Evolutionary conservation across 2,797 vertebrate genomes (phyloP), one percentile per base, ranked within the genome.

Genomic region (Acomys russatus): DNA sequence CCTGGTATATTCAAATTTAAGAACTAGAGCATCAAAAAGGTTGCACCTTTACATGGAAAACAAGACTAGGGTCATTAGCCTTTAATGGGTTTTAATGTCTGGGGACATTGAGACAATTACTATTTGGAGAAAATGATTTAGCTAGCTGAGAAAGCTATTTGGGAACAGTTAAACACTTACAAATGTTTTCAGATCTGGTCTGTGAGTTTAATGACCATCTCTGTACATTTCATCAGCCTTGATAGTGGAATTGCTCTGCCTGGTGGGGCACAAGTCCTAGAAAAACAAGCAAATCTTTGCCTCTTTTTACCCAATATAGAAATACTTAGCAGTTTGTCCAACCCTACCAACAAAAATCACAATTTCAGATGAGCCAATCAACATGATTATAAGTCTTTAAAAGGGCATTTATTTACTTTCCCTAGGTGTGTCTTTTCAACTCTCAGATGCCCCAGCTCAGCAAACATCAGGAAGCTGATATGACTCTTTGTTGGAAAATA

Each of bases 11-110:
- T 83, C 61, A 90, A 94, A 68, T 85, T 88, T 92, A 96, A 95
- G 74, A 61, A 18, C 68, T 94, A 83, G 64, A 92, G 44, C 74
- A 91, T 90, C 33, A 76, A 86, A 95, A 92, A 94, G 61, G 61
- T 97, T 95, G 92, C 51, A 96, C 90, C 83, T 97, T 93, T 94
- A 95, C n/a, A 96, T 68, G 92, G 80, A 97, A 95, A 97, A 94
- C 68, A 95, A 96, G 90, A 63, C 35, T 94, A 97, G 96, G 93
- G 68, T 92, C 94, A 96, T 97, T 98, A 97, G 78, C 78, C 56
- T 94, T 97, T 92, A 97, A 97, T 95, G 92, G 93, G 73, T 95
- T 94, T 93, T 96, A 97, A 96, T 97, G 92, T 97, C 95, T 95
- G 88, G 95, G 90, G 96, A 95, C 59, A 96, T 64, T 88, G 90